phyloP scores from a whole-genome alignment of 2,797 vertebrate species.

The Podargus strigoides region DNA sequence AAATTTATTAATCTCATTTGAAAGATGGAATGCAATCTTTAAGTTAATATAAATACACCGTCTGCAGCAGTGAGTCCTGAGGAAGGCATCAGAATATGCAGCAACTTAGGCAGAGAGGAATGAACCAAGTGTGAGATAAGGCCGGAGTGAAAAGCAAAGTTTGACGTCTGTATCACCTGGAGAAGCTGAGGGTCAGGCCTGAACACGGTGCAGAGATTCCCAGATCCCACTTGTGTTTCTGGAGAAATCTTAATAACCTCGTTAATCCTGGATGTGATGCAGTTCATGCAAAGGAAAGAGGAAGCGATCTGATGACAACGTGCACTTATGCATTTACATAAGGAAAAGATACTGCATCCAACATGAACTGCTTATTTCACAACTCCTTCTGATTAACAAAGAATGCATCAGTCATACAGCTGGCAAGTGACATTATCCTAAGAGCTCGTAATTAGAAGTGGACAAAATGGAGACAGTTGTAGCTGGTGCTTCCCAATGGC shows the following conservation, averaged over 20 bases:
- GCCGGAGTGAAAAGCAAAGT: background rate
- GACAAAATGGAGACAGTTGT: constrained; percentile 59
- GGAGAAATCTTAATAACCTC: constrained; percentile 1
- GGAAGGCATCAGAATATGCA: constrained; percentile 39
- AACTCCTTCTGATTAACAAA: constrained; percentile 22
- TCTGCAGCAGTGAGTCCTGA: constrained; percentile 41
- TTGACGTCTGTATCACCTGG: background rate
- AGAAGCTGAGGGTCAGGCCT: background rate
- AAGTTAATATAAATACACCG: constrained; percentile 60
- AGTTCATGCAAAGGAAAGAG: background rate
- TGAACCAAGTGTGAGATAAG: background rate
- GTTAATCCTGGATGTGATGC: background rate
- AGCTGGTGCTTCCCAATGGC: constrained; percentile 27
- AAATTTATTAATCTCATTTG: constrained; percentile 67
- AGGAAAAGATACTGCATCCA: constrained; percentile 6
- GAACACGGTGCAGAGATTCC: background rate
- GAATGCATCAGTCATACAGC: constrained; percentile 17
- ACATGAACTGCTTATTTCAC: background rate
- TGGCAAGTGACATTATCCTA: constrained; percentile 44
- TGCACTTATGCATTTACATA: background rate
- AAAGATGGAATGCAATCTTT: constrained; percentile 60
- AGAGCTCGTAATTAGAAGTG: constrained; percentile 49
- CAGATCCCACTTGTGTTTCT: background rate
- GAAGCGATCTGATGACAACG: background rate
- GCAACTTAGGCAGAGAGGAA: constrained; percentile 30